Conservation (phyloP, 2,113 vertebrate genomes). For the Clarias macrocephalus region DNA sequence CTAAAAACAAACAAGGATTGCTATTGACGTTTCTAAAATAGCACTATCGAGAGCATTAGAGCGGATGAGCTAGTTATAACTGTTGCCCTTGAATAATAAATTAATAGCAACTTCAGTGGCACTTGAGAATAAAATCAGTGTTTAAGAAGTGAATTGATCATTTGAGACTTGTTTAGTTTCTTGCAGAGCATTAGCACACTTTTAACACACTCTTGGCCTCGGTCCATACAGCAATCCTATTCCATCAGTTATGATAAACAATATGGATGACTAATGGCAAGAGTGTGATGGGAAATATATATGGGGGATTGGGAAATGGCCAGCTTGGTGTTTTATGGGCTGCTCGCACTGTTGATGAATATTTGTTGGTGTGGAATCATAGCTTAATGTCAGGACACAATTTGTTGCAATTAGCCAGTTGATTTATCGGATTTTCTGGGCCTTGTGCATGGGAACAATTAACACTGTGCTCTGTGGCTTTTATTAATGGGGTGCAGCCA, state of each 20-base stretch:
- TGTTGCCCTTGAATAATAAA: slow-evolving; percentile 28
- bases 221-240: slow-evolving; percentile 29
- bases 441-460: slow-evolving; percentile 76
- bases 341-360: slow-evolving; percentile 77
- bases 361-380: slow-evolving; percentile 76
- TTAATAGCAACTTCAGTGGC: slow-evolving; percentile 17
- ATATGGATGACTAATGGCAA: slow-evolving; percentile 71
- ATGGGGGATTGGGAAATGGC: slow-evolving; percentile 67
- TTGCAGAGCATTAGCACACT: slow-evolving; percentile 40
- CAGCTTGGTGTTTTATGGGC: slow-evolving; percentile 71
- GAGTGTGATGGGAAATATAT: slow-evolving; percentile 65
- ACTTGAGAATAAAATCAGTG: slow-evolving; percentile 8
- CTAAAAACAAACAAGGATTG: slow-evolving; percentile 29
- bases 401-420: slow-evolving; percentile 78
- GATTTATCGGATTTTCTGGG: slow-evolving; percentile 75
- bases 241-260: slow-evolving; percentile 60
- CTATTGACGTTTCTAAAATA: slow-evolving; percentile 16
- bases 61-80: slow-evolving; percentile 19
- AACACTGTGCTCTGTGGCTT: slow-evolving; percentile 70
- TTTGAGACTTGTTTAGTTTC: slow-evolving; percentile 27
- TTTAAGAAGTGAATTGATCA: slow-evolving; percentile 37
- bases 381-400: slow-evolving; percentile 79
- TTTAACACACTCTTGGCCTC: slow-evolving; percentile 31
- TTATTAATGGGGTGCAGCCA: slow-evolving; percentile 75
- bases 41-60: neutral